Base-by-base conservation (phyloP, 2,888 invertebrate genomes). In the Synanthedon myopaeformis region DNA sequence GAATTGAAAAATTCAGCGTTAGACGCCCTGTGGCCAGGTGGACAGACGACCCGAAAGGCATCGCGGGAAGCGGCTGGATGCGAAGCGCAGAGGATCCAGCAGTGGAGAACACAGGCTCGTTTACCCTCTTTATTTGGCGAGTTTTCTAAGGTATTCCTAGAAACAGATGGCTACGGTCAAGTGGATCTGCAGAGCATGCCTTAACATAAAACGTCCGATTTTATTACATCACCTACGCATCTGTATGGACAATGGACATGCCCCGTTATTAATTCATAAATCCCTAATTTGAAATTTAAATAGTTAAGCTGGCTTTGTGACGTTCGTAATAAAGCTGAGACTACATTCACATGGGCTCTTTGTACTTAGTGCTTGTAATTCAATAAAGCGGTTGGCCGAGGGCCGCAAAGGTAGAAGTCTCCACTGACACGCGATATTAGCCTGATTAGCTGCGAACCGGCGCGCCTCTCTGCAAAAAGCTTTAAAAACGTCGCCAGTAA, bases 401-500 rank as follows among this genome's bases (percentile, higher is more conserved):
- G 45, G 45, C 45, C 45, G 45, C 45, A 45, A 45, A 45, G 45
- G 45, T 45, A 45, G 60, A 61, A 60, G 61, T 61, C 63, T 64
- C 63, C 59, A 60, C 69, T 69, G 78, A 72, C 80, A 76, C 68
- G 72, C 70, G 67, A 72, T 75, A 79, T 79, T 80, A 79, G 76
- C 70, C 69, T 83, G 76, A 83, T 82, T 80, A 81, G 76, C 70
- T 70, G 67, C 68, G 72, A 79, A 72, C 67, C 68, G 70, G 67
- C 51, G 67, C 66, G 70, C 68, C 63, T 65, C 74, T 66, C 70
- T 66, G 75, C 74, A 80, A 82, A 83, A 82, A 81, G 82, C 83
- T 82, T 80, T 84, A 82, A 83, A 83, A 83, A 79, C 66, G 77
- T 77, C 75, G 70, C 72, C 67, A 63, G 74, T 83, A 84, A 85